Evolutionary conservation across 2,797 vertebrate species (phyloP).

Genomic region (Odontamblyopus rebecca): DNA sequence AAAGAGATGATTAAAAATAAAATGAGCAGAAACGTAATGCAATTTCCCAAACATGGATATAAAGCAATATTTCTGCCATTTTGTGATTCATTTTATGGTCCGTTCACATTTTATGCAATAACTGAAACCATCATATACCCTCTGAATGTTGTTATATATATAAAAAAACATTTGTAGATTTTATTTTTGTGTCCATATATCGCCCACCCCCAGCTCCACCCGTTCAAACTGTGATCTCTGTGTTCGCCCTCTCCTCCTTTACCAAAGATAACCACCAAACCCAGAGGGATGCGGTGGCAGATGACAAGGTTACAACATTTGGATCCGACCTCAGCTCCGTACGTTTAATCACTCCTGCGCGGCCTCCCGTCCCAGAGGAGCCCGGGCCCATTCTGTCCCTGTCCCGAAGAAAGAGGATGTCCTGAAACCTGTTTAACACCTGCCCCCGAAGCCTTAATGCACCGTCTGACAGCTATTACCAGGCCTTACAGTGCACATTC

Average conservation of each 20-base stretch:
- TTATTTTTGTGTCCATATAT: too few species aligned
- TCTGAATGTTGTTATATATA: too few species aligned
- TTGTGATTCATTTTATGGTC: too few species aligned
- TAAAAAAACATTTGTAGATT: too few species aligned
- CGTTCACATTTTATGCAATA: too few species aligned
- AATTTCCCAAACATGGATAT: too few species aligned
- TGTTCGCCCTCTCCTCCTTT: not conserved
- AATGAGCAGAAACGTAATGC: too few species aligned
- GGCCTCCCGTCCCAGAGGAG: not conserved
- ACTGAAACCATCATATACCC: too few species aligned
- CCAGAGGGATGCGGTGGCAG: not conserved
- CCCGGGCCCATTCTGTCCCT: slow-evolving; percentile 23
- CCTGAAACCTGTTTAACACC: slow-evolving; percentile 52
- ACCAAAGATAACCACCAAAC: not conserved
- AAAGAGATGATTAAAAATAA: too few species aligned
- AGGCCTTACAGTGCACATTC: slow-evolving; percentile 22
- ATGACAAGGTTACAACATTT: slow-evolving; percentile 3
- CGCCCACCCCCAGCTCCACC: not conserved
- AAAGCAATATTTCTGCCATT: too few species aligned
- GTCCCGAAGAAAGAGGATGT: slow-evolving; percentile 42
- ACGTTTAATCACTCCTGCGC: slow-evolving; percentile 1
- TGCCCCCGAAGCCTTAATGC: slow-evolving; percentile 31
- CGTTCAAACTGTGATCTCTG: not conserved
- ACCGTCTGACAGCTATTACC: slow-evolving; percentile 37
- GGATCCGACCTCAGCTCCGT: not conserved